Evolutionary conservation across 2,888 invertebrate species (phyloP).

Genomic region (Cataglyphis livida): DNA sequence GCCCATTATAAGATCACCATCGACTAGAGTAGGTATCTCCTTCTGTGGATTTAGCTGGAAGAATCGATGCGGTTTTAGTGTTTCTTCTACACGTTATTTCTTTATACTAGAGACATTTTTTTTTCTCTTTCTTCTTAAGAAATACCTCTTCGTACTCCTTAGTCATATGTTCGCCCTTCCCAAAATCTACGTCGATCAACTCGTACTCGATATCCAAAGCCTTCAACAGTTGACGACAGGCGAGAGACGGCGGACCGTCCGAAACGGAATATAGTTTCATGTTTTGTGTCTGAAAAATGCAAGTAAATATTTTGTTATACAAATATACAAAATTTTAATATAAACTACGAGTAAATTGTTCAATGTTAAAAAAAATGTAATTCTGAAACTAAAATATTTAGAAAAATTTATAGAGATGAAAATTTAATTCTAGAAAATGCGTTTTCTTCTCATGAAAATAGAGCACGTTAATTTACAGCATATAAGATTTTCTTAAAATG

Average conservation of each 20-base stretch:
- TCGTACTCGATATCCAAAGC: constrained; percentile 89
- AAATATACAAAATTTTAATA: background rate
- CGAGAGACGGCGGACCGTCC: constrained; percentile 92
- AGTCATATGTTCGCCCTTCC: constrained; percentile 91
- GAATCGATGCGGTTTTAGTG: constrained; percentile 62
- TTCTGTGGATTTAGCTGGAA: constrained; percentile 91
- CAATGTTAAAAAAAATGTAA: background rate
- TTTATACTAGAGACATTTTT: background rate
- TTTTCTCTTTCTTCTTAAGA: background rate
- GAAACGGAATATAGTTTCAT: constrained; percentile 91
- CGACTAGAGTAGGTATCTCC: constrained; percentile 92
- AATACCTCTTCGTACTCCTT: constrained; percentile 89
- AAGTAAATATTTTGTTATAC: background rate
- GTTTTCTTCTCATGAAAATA: background rate
- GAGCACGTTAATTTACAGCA: background rate
- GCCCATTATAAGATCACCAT: constrained; percentile 91
- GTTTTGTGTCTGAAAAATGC: constrained; percentile 51
- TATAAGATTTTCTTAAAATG: background rate
- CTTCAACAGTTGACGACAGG: constrained; percentile 90
- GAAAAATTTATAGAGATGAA: background rate
- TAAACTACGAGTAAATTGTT: background rate
- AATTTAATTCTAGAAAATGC: background rate
- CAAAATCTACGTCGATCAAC: constrained; percentile 90
- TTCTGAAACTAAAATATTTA: background rate
- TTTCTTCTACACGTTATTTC: background rate